Evolutionary conservation across 1,140 invertebrate genomes (phyloP).

Genomic region (Trinorchestia longiramus): DNA sequence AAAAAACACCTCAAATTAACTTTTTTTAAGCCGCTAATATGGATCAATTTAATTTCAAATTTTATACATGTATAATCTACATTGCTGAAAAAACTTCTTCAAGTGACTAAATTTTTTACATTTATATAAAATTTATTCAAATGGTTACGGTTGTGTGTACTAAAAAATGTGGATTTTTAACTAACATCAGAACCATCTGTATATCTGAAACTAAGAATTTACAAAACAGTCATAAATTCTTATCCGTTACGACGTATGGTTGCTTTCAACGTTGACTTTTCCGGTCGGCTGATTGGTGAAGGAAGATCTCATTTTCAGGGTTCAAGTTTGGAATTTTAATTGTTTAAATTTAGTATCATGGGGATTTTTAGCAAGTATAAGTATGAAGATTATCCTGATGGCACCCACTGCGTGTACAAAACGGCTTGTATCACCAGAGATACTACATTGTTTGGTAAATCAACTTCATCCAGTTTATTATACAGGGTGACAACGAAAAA

Average conservation of each 20-base stretch:
- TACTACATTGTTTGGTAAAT: neutral
- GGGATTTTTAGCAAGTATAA: neutral
- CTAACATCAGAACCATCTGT: too few species aligned
- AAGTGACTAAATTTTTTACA: too few species aligned
- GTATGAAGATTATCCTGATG: slow-evolving; percentile 41
- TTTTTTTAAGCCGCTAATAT: too few species aligned
- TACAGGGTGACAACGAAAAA: neutral
- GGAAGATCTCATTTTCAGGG: neutral
- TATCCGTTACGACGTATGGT: neutral
- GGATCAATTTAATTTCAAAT: too few species aligned
- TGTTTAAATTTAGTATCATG: neutral
- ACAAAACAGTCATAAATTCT: neutral
- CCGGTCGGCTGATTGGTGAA: neutral
- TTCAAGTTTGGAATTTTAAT: neutral
- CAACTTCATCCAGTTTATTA: neutral
- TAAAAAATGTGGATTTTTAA: too few species aligned
- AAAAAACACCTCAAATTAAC: too few species aligned
- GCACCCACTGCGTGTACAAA: slow-evolving; percentile 18
- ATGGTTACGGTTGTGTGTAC: too few species aligned
- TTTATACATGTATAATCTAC: too few species aligned
- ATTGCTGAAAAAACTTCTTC: too few species aligned
- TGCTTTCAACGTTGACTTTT: neutral
- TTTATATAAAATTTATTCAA: too few species aligned
- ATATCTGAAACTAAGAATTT: too few species aligned
- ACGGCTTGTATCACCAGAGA: neutral